Evolutionary conservation across 2,113 vertebrate species (phyloP).

Genomic region (Donacobius atricapilla): DNA sequence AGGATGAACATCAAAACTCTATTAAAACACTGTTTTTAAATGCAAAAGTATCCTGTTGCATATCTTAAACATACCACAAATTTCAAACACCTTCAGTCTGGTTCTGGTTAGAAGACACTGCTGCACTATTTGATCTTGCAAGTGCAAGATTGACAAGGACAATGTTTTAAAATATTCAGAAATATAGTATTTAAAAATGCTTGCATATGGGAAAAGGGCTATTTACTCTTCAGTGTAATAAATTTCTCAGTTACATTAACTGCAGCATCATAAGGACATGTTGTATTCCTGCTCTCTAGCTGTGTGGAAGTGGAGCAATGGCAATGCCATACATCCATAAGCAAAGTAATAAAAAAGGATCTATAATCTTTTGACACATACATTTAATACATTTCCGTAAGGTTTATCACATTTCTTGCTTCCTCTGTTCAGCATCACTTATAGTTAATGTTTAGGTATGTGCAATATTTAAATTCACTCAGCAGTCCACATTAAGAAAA

Average conservation of each 20-base stretch:
- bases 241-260: slow-evolving; percentile 2
- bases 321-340: background rate
- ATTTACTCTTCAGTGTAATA: background rate
- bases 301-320: background rate
- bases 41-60: background rate
- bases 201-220: background rate
- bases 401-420: background rate
- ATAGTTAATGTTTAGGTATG: background rate
- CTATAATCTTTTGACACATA: background rate
- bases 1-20: background rate
- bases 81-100: background rate
- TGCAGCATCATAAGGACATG: background rate
- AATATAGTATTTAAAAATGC: background rate
- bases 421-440: background rate
- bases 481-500: background rate
- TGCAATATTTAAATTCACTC: background rate
- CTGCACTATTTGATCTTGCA: background rate
- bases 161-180: slow-evolving; percentile 16
- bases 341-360: background rate
- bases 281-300: background rate
- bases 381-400: background rate
- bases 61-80: background rate
- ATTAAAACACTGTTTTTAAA: background rate
- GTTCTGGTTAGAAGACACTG: background rate
- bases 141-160: background rate